Evolutionary conservation across 2,113 vertebrate genomes (phyloP), one percentile per base, ranked within the genome.

Genomic region (Sceloporus undulatus): DNA sequence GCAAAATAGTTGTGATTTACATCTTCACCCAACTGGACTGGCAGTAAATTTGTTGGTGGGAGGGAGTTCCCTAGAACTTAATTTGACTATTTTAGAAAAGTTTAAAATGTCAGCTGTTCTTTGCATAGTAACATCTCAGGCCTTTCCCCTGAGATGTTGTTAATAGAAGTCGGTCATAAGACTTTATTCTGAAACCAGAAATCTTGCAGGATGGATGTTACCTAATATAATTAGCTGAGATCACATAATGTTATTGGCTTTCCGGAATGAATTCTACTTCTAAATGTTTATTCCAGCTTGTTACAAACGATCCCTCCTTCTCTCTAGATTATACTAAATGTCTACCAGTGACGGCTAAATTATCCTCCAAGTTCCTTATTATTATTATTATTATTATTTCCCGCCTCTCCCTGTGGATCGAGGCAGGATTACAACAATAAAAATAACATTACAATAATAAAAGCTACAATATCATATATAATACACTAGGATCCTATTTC

Each of bases 71-170:
- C 38, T 76, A 1, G 84, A 90, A 83, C 66, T 42, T 38, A 80
- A 89, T 48, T 86, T 59, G 23, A 66, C 25, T 83, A 80, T 86
- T 89, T 85, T 75, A 73, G 83, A 56, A 48, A 89, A 82, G 29
- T 21, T 82, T 59, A 80, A 87, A 84, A 25, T 59, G 3, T 3
- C 14, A 89, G 0, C 1, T 87, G 0, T 56, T 27, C 16, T 93
- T 25, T 86, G 4, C 3, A 68, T 81, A 11, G 1, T 65, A 76
- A 89, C 0, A 34, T 68, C 11, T 75, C 62, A n/a, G 5, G 73
- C 13, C 79, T 34, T 42, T 83, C 5, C 1, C 18, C 19, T 3
- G 3, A 6, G 6, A 86, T 74, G 11, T 0, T 86, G 79, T 83
- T 70, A 78, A 65, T 86, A 88, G 52, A 62, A 5, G 14, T 76